Percentiles rank a stretch among this genome's conserved stretches.
These are phyloP conservation scores for Ecliptopera silaceata DNA, from an alignment of 2,888 invertebrate genomes.

Conservation along the genomic window DNA sequence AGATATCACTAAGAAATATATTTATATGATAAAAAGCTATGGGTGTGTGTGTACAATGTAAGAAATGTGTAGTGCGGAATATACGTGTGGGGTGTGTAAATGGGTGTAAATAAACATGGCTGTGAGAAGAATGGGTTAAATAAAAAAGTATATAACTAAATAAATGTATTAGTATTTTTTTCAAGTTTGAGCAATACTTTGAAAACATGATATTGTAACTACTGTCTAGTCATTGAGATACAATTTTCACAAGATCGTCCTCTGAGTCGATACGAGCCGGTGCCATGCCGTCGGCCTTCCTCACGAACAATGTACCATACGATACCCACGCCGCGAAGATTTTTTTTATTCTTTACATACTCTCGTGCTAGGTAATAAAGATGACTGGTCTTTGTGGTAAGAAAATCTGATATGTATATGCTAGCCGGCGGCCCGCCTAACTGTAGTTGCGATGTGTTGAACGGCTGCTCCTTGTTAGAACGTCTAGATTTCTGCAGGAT, in stretches of 20 bases:
- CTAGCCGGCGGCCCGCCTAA: slow-evolving; percentile 13
- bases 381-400: slow-evolving; percentile 9
- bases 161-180: too few species aligned
- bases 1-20: too few species aligned
- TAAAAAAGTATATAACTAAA: too few species aligned
- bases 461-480: slow-evolving; percentile 17
- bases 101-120: too few species aligned
- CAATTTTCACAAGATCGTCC: slow-evolving; percentile 6
- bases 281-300: slow-evolving; percentile 15
- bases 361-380: slow-evolving; percentile 17
- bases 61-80: background rate
- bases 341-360: slow-evolving; percentile 21
- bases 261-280: slow-evolving; percentile 15
- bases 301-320: slow-evolving; percentile 25
- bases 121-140: too few species aligned
- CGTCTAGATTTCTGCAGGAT: slow-evolving; percentile 17
- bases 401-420: slow-evolving; percentile 27
- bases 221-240: slow-evolving; percentile 13
- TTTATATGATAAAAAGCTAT: too few species aligned
- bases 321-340: slow-evolving; percentile 25
- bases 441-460: slow-evolving; percentile 22
- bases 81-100: too few species aligned
- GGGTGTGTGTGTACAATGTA: too few species aligned
- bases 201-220: background rate
- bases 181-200: background rate